Percentiles rank a stretch among this genome's conserved stretches.
phyloP scores from a whole-genome alignment of 2,797 vertebrate genomes.

The Amniataba percoides region DNA sequence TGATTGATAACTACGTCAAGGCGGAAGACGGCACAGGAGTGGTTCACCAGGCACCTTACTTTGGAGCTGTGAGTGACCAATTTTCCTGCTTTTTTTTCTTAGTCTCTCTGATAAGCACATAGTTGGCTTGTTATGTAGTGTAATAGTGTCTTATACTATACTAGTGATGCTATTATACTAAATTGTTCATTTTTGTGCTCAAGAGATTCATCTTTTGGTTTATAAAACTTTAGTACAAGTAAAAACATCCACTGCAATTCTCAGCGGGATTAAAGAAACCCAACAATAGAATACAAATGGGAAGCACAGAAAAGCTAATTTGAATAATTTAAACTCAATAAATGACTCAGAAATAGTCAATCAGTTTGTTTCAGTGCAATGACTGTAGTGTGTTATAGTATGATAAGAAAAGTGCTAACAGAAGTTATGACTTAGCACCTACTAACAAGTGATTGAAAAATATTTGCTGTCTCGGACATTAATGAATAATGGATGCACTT shows the following conservation, averaged over 20 bases:
- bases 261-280: not conserved
- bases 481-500: not conserved
- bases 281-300: not conserved
- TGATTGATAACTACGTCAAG: constrained; percentile 93
- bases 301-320: not conserved
- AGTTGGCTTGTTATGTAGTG: not conserved
- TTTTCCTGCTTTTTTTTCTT: not conserved
- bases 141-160: not conserved
- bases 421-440: not conserved
- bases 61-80: constrained; percentile 93
- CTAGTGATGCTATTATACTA: not conserved
- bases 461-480: not conserved
- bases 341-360: not conserved
- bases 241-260: not conserved
- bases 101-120: not conserved
- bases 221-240: not conserved
- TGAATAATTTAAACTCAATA: not conserved
- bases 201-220: not conserved
- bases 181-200: not conserved
- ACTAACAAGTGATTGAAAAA: not conserved
- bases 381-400: not conserved
- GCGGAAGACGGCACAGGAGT: constrained; percentile 98
- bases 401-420: not conserved
- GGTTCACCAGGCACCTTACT: constrained; percentile 98
- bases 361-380: not conserved